Base-by-base conservation (phyloP, 2,888 invertebrate genomes). In the Tortrix viridana region DNA sequence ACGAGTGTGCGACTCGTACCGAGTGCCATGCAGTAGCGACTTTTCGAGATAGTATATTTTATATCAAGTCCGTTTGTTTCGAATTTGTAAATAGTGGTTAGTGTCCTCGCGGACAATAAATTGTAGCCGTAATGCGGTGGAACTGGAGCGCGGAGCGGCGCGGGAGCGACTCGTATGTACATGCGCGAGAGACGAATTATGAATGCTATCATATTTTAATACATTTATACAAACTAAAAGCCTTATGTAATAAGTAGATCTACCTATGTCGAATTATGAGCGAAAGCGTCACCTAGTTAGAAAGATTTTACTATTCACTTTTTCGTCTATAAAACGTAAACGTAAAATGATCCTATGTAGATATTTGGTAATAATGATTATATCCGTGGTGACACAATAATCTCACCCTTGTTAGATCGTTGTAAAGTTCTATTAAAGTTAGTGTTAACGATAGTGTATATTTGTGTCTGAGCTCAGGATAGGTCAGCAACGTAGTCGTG, bases 191-290 rank as follows among this genome's bases (percentile, higher is more conserved):
- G 70, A 78, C 81, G 83, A 85, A 80, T 80, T 86, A 82, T 88
- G 88, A 88, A 88, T 86, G 86, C 86, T 87, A 84, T 87, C 80
- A 86, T 89, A 87, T 89, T 89, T 87, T 88, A 88, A 82, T 89
- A 88, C 76, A 81, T 84, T 84, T 85, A 84, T 86, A 88, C 82
- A 79, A 82, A 81, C 74, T 80, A 77, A 82, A 84, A 85, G 83
- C 75, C 75, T 72, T 84, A 84, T 79, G 73, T 78, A 80, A 82
- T 79, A 81, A 80, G 82, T 79, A 81, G 71, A 72, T 77, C 69
- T 77, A 82, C 76, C 68, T 76, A 81, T 74, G 72, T 83, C 77
- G 73, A 84, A 77, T 73, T 80, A 78, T 70, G 69, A 76, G 73
- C 69, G 67, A 70, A 72, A 70, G 73, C 74, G 79, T 82, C 82